Base-by-base conservation (phyloP, 2,888 invertebrate species). In the Deladenus siricidicola region DNA sequence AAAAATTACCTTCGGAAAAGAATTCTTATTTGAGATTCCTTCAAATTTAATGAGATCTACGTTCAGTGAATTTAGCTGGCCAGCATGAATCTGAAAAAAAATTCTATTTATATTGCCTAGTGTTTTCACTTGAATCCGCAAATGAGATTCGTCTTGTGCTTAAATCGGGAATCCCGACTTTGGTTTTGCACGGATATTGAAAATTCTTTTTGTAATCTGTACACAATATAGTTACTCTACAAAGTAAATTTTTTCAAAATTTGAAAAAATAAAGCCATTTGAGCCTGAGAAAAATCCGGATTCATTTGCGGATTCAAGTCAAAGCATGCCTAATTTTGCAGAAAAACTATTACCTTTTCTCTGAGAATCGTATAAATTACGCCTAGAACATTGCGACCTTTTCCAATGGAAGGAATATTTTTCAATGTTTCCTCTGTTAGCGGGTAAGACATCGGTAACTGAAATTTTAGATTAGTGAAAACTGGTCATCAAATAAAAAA, bases 361-460 rank as follows among this genome's bases (percentile, higher is more conserved):
- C 63, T 54, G 23, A 64, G 47, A 48, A 66, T 60, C 64, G 67
- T 65, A 34, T 52, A 60, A 56, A 65, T 65, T 4, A 49, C 66
- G 14, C 65, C 65, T 3, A 65, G 47, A 44, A 65, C 60, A 62
- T 65, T 65, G 23, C 65, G 44, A 29, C 67, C 65, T 54, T 65
- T 65, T 23, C 56, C 65, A 56, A 65, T 19, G 17, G 43, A 34
- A 17, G 65, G 65, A 30, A 65, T 61, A 51, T 63, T 45, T 29
- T 65, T 65, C 39, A 66, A 45, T 17, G 53, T 62, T 29, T 67
- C 66, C 8, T 43, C 48, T 10, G 65, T 65, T 21, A 65, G 58
- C 21, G 65, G 65, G 34, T 47, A 65, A 19, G 29, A 21, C 48
- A 58, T 63, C 4, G 67, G 65, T 21, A 62, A 65, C 64, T 64